These are phyloP conservation scores for Megalops cyprinoides DNA, from an alignment of 2,797 vertebrate species.

Conservation along the genomic window DNA sequence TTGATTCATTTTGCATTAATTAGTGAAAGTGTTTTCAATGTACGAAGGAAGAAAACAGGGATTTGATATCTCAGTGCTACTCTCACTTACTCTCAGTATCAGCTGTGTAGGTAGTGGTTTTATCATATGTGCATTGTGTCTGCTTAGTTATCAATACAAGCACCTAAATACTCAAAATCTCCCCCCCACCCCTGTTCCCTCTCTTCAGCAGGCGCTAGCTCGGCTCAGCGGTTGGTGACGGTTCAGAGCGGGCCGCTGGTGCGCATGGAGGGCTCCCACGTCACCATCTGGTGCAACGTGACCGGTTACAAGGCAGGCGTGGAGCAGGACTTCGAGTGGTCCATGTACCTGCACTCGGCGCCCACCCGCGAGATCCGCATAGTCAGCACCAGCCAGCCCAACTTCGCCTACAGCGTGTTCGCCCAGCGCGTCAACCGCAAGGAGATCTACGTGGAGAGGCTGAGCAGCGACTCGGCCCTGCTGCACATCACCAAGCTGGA, in stretches of 20 bases:
- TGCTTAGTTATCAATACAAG: no score
- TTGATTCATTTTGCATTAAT: no score
- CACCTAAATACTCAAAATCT: no score
- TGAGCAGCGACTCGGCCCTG: slow-evolving; percentile 77
- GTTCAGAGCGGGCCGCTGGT: slow-evolving; percentile 82
- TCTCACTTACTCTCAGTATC: no score
- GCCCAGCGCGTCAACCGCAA: slow-evolving; percentile 69
- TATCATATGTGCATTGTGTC: no score
- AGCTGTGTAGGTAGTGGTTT: no score
- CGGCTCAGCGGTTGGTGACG: slow-evolving; percentile 78
- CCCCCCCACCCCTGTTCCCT: slow-evolving; percentile 26
- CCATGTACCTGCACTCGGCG: slow-evolving; percentile 76
- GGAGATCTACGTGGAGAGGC: slow-evolving; percentile 85
- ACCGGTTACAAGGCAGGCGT: slow-evolving; percentile 79
- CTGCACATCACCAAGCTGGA: slow-evolving; percentile 86
- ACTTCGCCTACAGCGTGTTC: slow-evolving; percentile 84
- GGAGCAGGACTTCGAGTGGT: slow-evolving; percentile 90
- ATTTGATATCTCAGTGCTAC: no score
- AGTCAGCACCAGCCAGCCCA: slow-evolving; percentile 80
- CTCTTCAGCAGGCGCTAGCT: slow-evolving; percentile 63
- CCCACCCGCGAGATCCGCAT: slow-evolving; percentile 83
- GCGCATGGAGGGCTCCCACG: slow-evolving; percentile 79
- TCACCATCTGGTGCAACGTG: slow-evolving; percentile 87
- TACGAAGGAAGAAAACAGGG: no score
- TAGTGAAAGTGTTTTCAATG: no score